Conservation (phyloP, 2,113 vertebrate genomes). For the Marcusenius ussheri region DNA sequence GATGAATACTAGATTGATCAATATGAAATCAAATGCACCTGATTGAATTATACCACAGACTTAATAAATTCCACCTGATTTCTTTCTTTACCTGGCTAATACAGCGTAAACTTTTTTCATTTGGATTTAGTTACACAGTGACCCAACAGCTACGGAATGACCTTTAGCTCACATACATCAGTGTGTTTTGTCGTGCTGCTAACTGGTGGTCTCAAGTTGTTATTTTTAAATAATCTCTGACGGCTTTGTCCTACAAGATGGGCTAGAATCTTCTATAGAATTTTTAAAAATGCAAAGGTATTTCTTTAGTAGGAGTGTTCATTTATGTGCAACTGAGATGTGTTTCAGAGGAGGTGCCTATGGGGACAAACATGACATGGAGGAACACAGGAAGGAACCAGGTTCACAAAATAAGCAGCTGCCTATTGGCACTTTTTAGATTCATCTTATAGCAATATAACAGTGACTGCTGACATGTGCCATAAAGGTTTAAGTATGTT, state of each 20-base stretch:
- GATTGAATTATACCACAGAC: not conserved
- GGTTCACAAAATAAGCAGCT: not conserved
- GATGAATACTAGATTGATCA: not conserved
- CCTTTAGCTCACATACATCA: not conserved
- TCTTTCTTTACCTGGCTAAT: not conserved
- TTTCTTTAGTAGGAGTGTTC: not conserved
- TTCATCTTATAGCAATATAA: not conserved
- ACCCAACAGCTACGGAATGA: not conserved
- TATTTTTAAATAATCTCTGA: not conserved
- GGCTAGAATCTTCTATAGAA: not conserved
- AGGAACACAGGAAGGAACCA: not conserved
- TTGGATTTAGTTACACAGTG: not conserved
- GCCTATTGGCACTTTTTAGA: not conserved
- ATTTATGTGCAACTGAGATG: not conserved
- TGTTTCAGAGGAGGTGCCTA: not conserved
- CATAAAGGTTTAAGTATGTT: not conserved
- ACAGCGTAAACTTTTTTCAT: not conserved
- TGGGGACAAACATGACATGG: not conserved
- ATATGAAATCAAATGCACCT: not conserved
- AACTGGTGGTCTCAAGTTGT: not conserved
- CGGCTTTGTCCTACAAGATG: not conserved
- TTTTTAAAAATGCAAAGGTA: not conserved
- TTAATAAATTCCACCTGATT: not conserved
- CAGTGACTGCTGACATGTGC: not conserved
- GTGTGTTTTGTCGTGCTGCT: not conserved